Base-by-base conservation (phyloP, 2,888 invertebrate species). In the Drosophila antonietae region DNA sequence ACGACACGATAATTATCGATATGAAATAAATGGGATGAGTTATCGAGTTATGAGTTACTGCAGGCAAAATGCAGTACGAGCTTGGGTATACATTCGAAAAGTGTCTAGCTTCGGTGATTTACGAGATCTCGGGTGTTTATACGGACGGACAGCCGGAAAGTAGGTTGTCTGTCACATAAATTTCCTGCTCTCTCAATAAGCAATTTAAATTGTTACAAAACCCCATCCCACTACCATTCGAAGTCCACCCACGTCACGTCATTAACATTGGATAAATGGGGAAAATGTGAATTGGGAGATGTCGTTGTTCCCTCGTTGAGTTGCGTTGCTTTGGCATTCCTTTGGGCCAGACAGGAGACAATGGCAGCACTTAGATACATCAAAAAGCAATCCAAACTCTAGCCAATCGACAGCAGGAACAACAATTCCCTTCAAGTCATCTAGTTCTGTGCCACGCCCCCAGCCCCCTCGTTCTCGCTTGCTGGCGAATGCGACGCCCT, bases 291-390 rank as follows among this genome's bases (percentile, higher is more conserved):
- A 43, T 37, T n/a, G 60, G 35, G 44, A 47, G 28, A 39, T 15
- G 56, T 7, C 56, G 9, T 1, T 61, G 9, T 1, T 61, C 60
- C 3, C n/a, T n/a, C 20, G 46, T 1, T 46, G 46, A 23, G 31
- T 3, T 59, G 64, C 37, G 52, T 14, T 20, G 53, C 53, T 37
- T 15, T 28, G 53, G 61, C 49, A 57, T 59, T 66, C 78, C 82
- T 78, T 69, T 72, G 68, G 86, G 81, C 73, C 78, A 75, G 75
- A 64, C 56, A 75, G 81, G 62, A 83, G 81, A 71, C 78, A 82
- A 75, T 83, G 82, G 75, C 86, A 80, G 86, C 82, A 82, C 82
- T 82, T 85, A 85, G 80, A 70, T 83, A 83, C 71, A 79, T 79
- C 86, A 77, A 77, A 80, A 78, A 70, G 73, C 70, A 73, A 75